phyloP scores from a whole-genome alignment of 2,113 vertebrate species.

The Dipodomys merriami region DNA sequence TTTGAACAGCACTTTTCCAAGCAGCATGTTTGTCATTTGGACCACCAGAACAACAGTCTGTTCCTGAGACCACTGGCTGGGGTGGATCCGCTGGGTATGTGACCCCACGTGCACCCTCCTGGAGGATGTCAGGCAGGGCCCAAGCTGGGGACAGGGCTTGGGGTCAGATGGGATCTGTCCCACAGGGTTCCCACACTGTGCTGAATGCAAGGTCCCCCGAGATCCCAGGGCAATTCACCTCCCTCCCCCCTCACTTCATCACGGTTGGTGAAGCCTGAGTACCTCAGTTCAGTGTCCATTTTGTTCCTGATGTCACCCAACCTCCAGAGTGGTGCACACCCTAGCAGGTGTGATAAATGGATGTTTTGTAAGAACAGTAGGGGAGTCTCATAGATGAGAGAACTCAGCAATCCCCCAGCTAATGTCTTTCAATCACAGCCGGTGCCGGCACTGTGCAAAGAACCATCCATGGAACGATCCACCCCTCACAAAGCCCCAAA shows the following conservation, averaged over 20 bases:
- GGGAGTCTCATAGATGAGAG: too few relatives aligned
- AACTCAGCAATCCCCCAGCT: too few relatives aligned
- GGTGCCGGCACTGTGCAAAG: background rate
- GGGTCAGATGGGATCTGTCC: background rate
- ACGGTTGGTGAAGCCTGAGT: background rate
- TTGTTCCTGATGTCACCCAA: background rate
- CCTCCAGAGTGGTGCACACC: background rate
- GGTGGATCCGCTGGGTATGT: background rate
- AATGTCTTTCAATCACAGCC: too few relatives aligned
- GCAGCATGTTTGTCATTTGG: background rate
- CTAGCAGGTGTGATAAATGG: background rate
- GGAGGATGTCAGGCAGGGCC: background rate
- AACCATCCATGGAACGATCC: background rate
- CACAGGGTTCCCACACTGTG: rapidly evolving
- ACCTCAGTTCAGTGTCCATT: background rate
- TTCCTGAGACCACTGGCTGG: background rate
- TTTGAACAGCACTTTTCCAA: conserved; percentile 46
- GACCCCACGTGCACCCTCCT: background rate
- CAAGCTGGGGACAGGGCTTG: too few relatives aligned
- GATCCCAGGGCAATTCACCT: too few relatives aligned
- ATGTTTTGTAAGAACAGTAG: background rate
- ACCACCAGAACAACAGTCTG: background rate
- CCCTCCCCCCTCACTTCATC: background rate
- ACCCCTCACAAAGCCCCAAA: background rate
- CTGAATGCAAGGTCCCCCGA: background rate